phyloP scores from a whole-genome alignment of 2,113 vertebrate genomes.

The Crotalus horridus region DNA sequence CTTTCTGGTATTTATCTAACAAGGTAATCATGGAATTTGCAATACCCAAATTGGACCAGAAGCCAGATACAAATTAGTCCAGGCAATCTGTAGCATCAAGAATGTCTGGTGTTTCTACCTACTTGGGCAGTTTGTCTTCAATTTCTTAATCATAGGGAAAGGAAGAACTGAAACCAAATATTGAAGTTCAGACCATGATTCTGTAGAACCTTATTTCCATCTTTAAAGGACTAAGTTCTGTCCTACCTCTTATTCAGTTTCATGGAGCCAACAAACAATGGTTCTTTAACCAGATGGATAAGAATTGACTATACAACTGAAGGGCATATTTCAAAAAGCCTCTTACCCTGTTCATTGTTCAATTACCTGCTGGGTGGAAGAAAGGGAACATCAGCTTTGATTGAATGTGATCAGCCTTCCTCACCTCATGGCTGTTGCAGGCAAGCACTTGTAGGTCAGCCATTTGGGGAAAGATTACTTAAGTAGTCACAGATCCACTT shows the following conservation, averaged over 20 bases:
- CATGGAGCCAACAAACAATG: not conserved
- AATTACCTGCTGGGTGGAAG: not conserved
- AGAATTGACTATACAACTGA: not conserved
- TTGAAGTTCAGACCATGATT: not conserved
- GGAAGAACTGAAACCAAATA: not conserved
- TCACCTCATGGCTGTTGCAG: not conserved
- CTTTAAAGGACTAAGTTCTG: not conserved
- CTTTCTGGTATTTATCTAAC: not conserved
- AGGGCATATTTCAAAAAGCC: not conserved
- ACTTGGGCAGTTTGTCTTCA: not conserved
- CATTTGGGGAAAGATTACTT: not conserved
- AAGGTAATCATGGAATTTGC: not conserved
- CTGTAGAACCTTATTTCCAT: not conserved
- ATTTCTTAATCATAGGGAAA: not conserved
- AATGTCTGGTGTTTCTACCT: not conserved
- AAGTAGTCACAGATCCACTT: not conserved
- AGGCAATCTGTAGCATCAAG: not conserved
- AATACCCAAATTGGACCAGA: not conserved
- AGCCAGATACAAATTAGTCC: not conserved
- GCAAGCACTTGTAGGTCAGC: not conserved
- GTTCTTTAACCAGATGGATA: not conserved
- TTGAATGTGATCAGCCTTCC: not conserved
- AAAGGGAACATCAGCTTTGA: not conserved
- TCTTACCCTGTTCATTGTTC: not conserved
- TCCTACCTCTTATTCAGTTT: not conserved